phyloP scores from a whole-genome alignment of 2,113 vertebrate species.

The Aegithalos caudatus region DNA sequence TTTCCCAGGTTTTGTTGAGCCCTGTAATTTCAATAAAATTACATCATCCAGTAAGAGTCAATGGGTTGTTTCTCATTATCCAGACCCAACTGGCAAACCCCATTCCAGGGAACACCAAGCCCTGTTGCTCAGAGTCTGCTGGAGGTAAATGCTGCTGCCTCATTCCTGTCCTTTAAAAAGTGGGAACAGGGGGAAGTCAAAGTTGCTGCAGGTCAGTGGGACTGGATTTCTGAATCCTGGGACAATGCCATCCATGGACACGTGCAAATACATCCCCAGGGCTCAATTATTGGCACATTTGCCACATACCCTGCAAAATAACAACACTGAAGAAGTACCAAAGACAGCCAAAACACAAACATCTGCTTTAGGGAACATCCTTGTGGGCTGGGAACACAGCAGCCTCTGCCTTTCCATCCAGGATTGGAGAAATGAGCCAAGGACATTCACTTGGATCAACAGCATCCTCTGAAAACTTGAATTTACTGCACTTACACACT shows the following conservation, averaged over 20 bases:
- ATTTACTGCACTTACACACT: neutral
- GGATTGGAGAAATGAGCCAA: neutral
- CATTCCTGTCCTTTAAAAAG: neutral
- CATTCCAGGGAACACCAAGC: neutral
- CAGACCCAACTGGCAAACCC: neutral
- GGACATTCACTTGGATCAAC: neutral
- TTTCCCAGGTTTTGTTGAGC: neutral
- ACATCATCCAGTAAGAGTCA: neutral
- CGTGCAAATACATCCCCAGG: neutral
- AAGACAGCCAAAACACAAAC: neutral
- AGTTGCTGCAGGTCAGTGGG: neutral
- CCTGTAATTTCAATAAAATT: neutral
- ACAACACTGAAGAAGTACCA: neutral
- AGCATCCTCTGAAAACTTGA: neutral
- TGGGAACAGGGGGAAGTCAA: neutral
- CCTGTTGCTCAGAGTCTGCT: neutral
- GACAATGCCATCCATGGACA: neutral
- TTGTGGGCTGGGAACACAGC: neutral
- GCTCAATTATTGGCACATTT: neutral
- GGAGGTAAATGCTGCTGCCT: neutral
- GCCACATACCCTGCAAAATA: neutral
- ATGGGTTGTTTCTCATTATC: neutral
- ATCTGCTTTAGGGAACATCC: neutral
- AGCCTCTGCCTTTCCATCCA: slow-evolving; percentile 9
- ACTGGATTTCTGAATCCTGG: neutral